Percentiles rank a stretch among this genome's conserved stretches.
Conservation (phyloP, 2,797 vertebrate species). For the Echiichthys vipera region DNA sequence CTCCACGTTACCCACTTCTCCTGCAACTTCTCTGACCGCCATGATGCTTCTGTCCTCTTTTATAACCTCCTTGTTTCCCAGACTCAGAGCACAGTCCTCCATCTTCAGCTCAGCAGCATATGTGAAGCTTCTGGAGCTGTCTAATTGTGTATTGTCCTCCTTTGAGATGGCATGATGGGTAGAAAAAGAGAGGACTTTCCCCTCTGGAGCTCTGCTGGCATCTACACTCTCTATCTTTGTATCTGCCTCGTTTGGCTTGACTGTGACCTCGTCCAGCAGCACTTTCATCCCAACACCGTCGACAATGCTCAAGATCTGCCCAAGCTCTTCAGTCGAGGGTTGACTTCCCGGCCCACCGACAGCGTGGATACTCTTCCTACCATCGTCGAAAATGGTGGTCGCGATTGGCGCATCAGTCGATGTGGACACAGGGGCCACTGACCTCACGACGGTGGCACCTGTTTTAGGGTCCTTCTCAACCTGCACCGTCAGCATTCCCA, state of each 20-base stretch:
- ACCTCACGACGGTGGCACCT: conserved; percentile 70
- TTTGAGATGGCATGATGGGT: background rate
- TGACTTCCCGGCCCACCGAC: conserved; percentile 41
- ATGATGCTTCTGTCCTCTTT: conserved; percentile 21
- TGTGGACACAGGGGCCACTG: conserved; percentile 71
- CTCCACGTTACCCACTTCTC: conserved; percentile 24
- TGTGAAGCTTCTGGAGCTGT: background rate
- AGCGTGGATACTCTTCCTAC: conserved; percentile 75
- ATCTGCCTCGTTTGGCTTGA: conserved; percentile 24
- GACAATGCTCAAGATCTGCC: conserved; percentile 72
- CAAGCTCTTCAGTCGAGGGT: conserved; percentile 74
- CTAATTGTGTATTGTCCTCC: background rate
- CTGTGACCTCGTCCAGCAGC: conserved; percentile 65
- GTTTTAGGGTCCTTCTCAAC: conserved; percentile 80
- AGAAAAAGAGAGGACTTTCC: conserved; percentile 2
- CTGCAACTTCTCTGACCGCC: conserved; percentile 20
- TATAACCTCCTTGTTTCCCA: conserved; percentile 10
- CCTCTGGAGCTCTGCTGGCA: background rate
- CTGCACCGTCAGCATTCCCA: conserved; percentile 76
- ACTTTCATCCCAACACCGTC: conserved; percentile 72
- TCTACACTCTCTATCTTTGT: conserved; percentile 9
- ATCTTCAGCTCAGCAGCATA: background rate
- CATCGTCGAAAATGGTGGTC: conserved; percentile 74
- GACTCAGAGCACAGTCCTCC: conserved; percentile 14
- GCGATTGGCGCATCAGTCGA: conserved; percentile 13